phyloP scores from a whole-genome alignment of 2,888 invertebrate species.

The Lasioglossum lativentre region DNA sequence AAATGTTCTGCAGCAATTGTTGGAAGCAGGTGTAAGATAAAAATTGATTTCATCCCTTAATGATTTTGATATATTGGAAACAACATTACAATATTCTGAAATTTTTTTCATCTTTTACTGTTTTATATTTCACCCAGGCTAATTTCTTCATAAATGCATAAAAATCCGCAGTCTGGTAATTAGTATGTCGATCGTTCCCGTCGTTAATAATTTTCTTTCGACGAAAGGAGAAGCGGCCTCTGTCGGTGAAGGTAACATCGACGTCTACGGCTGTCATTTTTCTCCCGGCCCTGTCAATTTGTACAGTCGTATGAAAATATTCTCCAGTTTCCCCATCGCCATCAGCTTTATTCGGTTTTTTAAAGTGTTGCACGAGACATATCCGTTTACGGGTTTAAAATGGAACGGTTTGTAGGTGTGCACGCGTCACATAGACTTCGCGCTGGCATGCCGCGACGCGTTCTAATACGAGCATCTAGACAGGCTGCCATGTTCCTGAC shows the following conservation, averaged over 20 bases:
- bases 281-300: neutral
- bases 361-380: neutral
- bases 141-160: too few relatives aligned
- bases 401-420: conserved; percentile 26
- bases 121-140: too few relatives aligned
- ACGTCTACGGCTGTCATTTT: neutral
- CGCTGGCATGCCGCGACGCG: conserved; percentile 49
- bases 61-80: too few relatives aligned
- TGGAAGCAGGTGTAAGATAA: too few relatives aligned
- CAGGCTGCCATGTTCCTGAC: conserved; percentile 39
- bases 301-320: conserved; percentile 1
- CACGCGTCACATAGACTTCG: conserved; percentile 41
- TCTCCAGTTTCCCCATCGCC: neutral
- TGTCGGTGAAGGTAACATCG: neutral
- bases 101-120: too few relatives aligned
- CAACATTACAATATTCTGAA: too few relatives aligned
- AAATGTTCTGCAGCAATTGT: too few relatives aligned
- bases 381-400: conserved; percentile 31
- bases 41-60: too few relatives aligned
- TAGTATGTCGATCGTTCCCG: neutral
- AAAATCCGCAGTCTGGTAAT: too few relatives aligned
- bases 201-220: neutral
- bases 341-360: neutral
- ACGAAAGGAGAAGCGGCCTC: neutral
- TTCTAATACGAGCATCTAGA: conserved; percentile 48